Base-by-base conservation (phyloP, 2,113 vertebrate genomes). In the Amphiprion percula region DNA sequence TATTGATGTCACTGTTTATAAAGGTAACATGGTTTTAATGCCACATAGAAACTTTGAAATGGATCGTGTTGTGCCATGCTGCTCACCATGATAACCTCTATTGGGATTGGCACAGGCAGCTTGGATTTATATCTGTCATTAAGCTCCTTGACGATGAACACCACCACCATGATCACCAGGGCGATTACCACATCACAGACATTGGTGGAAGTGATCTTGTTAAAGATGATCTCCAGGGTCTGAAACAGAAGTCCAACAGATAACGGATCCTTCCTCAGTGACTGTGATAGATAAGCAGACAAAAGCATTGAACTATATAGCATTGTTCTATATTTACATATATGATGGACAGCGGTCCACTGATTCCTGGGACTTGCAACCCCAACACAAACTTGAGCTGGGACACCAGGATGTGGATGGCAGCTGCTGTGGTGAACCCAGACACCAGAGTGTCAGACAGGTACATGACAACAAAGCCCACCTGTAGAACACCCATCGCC, bases 301-400 rank as follows among this genome's bases (percentile, higher is more conserved):
- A 39, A 10, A 15, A 55, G 49, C 21, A 49, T n/a, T 23, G 5
- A 39, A 11, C 2, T 5, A 26, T 26, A 26, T 2, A 26, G 26
- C 26, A 26, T 26, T 26, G 19, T 16, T 17, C 26, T 16, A 30
- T 58, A 94, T 97, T 97, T 92, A 99, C 98, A 77, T 97, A 96
- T 80, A 99, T 87, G 65, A 98, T 56, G 11, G 97, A 69, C 4
- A 99, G 81, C 0, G 96, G 96, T 64, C 92, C 94, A 2, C 94
- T 95, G 71, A 95, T 86, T 58, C 96, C 88, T 0, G 91, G 93
- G 2, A 99, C 95, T 0, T 21, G 2, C 10, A 99, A 84, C 0
- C 98, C 97, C 44, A 99, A 50, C 41, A 99, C 94, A 90, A 99
- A 99, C 92, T 99, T 99, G 65, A 99, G 93, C 73, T 99, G 98